Percentiles rank a stretch among this genome's conserved stretches.
These are phyloP conservation scores for Tinea trinotella DNA, from an alignment of 2,888 invertebrate species.

Conservation along the genomic window DNA sequence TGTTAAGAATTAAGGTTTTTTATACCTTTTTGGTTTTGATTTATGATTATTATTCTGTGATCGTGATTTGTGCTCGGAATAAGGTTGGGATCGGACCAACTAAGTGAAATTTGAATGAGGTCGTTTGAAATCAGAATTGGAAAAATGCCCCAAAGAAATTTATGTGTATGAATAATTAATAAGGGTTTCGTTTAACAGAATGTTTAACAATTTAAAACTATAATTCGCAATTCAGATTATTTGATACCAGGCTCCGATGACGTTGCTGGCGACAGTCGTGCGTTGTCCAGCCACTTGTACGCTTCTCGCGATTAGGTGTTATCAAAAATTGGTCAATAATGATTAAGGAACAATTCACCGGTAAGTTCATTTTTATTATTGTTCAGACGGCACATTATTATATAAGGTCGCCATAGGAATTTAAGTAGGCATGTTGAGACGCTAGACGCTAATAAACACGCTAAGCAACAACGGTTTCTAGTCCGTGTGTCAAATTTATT, in stretches of 20 bases:
- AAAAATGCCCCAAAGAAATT: neutral
- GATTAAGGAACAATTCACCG: no score
- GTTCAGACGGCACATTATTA: no score
- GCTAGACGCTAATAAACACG: no score
- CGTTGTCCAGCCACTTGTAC: slow-evolving; percentile 35
- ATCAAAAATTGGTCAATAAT: neutral
- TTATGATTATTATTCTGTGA: no score
- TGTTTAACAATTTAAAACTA: slow-evolving; percentile 9
- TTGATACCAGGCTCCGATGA: slow-evolving; percentile 13
- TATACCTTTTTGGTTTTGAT: no score
- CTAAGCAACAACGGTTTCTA: no score
- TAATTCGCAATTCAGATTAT: slow-evolving; percentile 13
- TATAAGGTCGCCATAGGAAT: no score
- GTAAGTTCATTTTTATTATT: no score
- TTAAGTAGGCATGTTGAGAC: no score
- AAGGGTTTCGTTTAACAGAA: slow-evolving; percentile 22
- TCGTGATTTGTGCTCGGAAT: no score
- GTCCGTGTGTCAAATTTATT: no score
- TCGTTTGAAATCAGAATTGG: neutral
- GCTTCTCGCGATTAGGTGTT: slow-evolving; percentile 21
- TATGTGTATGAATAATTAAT: slow-evolving; percentile 8
- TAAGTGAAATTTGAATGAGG: neutral
- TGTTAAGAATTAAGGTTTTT: no score
- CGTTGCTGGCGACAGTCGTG: slow-evolving; percentile 32
- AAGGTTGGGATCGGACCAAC: neutral